These are phyloP conservation scores for Lycocerus yunnanus DNA, from an alignment of 2,888 invertebrate species.

Conservation along the genomic window DNA sequence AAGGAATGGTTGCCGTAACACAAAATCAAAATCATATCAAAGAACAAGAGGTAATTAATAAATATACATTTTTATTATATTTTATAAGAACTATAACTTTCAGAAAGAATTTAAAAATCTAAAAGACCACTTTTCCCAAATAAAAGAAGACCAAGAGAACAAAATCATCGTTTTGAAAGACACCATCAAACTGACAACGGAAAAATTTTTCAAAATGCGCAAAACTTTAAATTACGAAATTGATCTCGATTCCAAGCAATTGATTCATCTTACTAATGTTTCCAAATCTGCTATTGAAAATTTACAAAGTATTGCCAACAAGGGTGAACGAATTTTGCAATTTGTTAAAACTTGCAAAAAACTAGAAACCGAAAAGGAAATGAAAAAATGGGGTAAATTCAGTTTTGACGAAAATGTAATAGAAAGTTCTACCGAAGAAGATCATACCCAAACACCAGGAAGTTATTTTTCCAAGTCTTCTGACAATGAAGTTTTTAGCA, in stretches of 20 bases:
- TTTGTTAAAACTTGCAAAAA: slow-evolving; percentile 61
- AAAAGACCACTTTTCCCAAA: slow-evolving; percentile 35
- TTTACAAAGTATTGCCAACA: slow-evolving; percentile 54
- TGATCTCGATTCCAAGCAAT: slow-evolving; percentile 41
- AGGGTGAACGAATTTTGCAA: slow-evolving; percentile 60
- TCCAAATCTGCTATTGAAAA: slow-evolving; percentile 56
- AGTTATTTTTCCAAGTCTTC: background rate
- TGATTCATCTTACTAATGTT: slow-evolving; percentile 42
- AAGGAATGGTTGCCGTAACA: slow-evolving; percentile 45
- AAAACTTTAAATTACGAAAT: slow-evolving; percentile 41
- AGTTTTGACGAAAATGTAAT: background rate
- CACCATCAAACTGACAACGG: slow-evolving; percentile 33
- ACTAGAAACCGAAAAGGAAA: slow-evolving; percentile 62
- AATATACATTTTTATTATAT: background rate
- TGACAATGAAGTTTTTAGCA: background rate
- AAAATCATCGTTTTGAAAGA: slow-evolving; percentile 39
- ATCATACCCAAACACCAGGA: too few species aligned
- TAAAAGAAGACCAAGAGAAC: slow-evolving; percentile 33
- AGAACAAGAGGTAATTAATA: slow-evolving; percentile 40
- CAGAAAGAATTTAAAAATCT: slow-evolving; percentile 38
- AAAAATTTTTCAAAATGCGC: slow-evolving; percentile 34
- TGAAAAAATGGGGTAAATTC: slow-evolving; percentile 50
- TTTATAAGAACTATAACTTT: background rate
- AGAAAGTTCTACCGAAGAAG: background rate
- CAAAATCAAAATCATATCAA: slow-evolving; percentile 46